phyloP scores from a whole-genome alignment of 2,888 invertebrate species.

The Pyrgus malvae region DNA sequence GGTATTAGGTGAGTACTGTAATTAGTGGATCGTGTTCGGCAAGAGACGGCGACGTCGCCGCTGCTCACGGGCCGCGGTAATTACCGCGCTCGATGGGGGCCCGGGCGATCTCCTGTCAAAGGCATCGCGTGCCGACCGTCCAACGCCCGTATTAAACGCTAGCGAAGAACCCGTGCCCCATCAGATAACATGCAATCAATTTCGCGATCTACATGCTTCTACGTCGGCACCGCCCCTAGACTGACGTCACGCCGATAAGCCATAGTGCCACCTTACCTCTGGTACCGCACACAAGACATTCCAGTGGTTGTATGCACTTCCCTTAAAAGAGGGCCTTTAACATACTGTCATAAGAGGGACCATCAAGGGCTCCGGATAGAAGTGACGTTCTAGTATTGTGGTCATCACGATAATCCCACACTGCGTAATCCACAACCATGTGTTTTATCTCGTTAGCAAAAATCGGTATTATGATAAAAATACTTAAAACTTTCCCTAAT shows the following conservation, averaged over 20 bases:
- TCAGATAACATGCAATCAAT: constrained; percentile 81
- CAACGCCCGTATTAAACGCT: constrained; percentile 78
- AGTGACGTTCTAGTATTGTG: no score
- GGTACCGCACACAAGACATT: constrained; percentile 53
- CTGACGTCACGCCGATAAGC: constrained; percentile 76
- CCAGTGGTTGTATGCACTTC: constrained; percentile 17
- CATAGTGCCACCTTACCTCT: constrained; percentile 72
- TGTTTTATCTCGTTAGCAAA: no score
- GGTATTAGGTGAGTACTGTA: no score
- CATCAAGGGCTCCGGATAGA: no score
- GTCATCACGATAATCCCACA: no score
- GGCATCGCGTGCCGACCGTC: constrained; percentile 73
- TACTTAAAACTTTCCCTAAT: no score
- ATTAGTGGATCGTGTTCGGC: constrained; percentile 41
- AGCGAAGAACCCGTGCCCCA: constrained; percentile 79
- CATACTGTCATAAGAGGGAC: no score
- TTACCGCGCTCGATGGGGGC: constrained; percentile 66
- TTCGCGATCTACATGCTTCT: constrained; percentile 80
- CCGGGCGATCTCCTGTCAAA: constrained; percentile 77
- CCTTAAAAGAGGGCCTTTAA: no score
- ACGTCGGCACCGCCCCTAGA: constrained; percentile 75
- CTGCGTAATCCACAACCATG: no score
- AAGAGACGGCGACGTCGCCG: constrained; percentile 71
- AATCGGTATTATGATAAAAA: no score
- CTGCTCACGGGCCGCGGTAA: constrained; percentile 73